A percentile compares a stretch with the other conserved stretches of the same genome.
Conservation (phyloP, 2,888 invertebrate species). For the Euplexia lucipara region DNA sequence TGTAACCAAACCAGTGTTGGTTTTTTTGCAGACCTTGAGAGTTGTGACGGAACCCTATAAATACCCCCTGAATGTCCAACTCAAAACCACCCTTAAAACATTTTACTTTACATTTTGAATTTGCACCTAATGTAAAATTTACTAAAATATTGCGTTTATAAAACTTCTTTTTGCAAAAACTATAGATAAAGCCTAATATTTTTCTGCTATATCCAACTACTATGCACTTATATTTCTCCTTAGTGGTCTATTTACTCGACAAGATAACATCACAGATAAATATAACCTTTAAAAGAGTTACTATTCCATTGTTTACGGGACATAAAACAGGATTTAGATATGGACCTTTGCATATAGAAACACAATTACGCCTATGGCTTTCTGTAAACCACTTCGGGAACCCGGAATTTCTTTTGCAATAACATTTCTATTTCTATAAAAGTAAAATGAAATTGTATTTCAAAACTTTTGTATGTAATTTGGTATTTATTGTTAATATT, state of each 20-base stretch:
- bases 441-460: conserved; percentile 16
- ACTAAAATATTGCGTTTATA: background rate
- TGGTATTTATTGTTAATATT: conserved; percentile 28
- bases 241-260: conserved; percentile 19
- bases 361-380: conserved; percentile 40
- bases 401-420: conserved; percentile 25
- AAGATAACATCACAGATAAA: conserved; percentile 45
- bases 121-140: background rate
- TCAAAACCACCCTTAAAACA: too few species aligned
- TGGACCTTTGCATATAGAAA: conserved; percentile 58
- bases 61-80: too few species aligned
- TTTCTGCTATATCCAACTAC: conserved; percentile 13
- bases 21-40: too few species aligned
- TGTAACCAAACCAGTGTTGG: too few species aligned
- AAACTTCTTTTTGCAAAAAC: background rate
- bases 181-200: background rate
- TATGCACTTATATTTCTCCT: conserved; percentile 1
- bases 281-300: conserved; percentile 31
- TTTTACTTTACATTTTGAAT: background rate
- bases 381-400: conserved; percentile 21
- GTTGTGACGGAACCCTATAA: too few species aligned
- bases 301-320: conserved; percentile 53
- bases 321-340: conserved; percentile 49
- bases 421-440: conserved; percentile 36
- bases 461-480: conserved; percentile 9